Base-by-base conservation (phyloP, 2,888 invertebrate genomes). In the Hartigia nigra region DNA sequence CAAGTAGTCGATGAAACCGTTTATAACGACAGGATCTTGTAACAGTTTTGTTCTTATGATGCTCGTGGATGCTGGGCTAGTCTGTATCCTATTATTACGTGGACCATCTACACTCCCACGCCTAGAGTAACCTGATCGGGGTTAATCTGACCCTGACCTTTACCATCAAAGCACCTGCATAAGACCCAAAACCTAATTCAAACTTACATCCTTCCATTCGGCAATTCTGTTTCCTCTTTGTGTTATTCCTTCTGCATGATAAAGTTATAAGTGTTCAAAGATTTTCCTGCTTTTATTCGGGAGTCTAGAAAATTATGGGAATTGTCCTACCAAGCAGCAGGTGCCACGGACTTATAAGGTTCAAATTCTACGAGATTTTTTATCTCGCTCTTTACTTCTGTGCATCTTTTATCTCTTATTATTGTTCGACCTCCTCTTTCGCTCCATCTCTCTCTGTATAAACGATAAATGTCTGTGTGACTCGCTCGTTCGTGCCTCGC, bases 91-190 rank as follows among this genome's bases (percentile, higher is more conserved):
- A 90, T 91, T 90, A 91, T 91, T 91, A 89, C 87, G 84, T 82
- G 84, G 85, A 81, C 86, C 88, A 85, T 88, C 86, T 85, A 86
- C 88, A 91, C 91, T 91, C 91, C 91, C 91, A 91, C 91, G 91
- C 91, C 87, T 82, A 86, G 86, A 88, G 91, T 90, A 90, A 91
- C 89, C 87, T 88, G 90, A 90, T 91, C 91, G 88, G 89, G 90
- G 90, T 91, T 91, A 91, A 91, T 91, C 89, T 88, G 90, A 88
- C 90, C 90, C 89, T 91, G 91, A 91, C 91, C 91, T 87, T 89
- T 86, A 83, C 85, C 82, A 84, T 78, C 14, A 81, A 75, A 76
- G 77, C 82, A 81, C 82, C 81, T 82, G 78, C 79, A 81, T 78
- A 79, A 79, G 80, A 81, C 81, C 77, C 76, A 82, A 80, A 78